Evolutionary conservation across 53 echinoderm and acorn worm species (phyloP).

Genomic region (Apostichopus leukothele): DNA sequence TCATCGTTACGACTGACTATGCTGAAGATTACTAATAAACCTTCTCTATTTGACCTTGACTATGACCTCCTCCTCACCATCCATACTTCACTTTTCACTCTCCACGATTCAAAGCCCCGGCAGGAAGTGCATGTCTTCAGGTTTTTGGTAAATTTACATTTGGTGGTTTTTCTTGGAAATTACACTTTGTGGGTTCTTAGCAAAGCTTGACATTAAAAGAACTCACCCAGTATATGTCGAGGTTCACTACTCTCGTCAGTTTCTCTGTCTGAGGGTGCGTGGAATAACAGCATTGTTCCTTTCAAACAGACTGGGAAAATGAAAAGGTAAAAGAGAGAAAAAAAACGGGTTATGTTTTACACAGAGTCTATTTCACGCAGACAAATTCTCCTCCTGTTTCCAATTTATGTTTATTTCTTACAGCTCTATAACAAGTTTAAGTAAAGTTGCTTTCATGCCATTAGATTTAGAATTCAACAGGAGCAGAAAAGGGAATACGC

Average conservation of each 20-base stretch:
- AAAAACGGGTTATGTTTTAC: background rate
- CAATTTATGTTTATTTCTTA: too few species aligned
- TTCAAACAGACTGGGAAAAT: constrained; percentile 78
- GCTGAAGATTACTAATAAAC: too few species aligned
- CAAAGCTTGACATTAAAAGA: background rate
- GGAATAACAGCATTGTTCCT: constrained; percentile 91
- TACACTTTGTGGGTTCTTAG: background rate
- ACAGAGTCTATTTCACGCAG: background rate
- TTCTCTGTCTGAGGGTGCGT: constrained; percentile 72
- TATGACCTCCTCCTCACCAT: too few species aligned
- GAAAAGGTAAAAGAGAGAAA: background rate
- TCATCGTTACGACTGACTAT: too few species aligned
- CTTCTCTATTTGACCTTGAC: too few species aligned
- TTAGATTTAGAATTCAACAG: too few species aligned
- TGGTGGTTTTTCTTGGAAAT: background rate
- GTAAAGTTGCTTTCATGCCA: too few species aligned
- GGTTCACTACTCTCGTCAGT: constrained; percentile 84
- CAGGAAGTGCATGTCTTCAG: background rate
- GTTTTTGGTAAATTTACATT: too few species aligned
- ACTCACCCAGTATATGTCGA: constrained; percentile 84
- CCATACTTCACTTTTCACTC: background rate
- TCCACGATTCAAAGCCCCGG: background rate
- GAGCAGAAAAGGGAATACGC: too few species aligned
- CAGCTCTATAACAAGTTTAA: too few species aligned
- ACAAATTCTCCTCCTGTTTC: too few species aligned